Evolutionary conservation across 2,888 invertebrate genomes (phyloP).

Genomic region (Meganola albula): DNA sequence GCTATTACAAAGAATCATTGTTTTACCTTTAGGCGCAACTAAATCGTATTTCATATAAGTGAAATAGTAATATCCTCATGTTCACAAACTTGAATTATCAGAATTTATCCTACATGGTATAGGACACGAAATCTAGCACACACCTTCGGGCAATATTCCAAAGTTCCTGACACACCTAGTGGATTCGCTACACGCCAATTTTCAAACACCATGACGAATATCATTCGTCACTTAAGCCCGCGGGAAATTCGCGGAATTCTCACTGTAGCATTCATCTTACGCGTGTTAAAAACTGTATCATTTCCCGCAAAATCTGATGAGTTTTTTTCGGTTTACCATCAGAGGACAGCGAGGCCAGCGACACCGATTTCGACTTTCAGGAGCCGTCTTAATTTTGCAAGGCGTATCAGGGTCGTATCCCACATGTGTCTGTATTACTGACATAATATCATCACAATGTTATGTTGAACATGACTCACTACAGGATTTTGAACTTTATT

Average conservation of each 20-base stretch:
- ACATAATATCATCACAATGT: slow-evolving; percentile 27
- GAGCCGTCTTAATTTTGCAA: slow-evolving; percentile 49
- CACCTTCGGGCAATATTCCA: slow-evolving; percentile 30
- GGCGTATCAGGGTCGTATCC: slow-evolving; percentile 46
- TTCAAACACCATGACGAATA: slow-evolving; percentile 28
- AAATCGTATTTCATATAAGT: too few species aligned
- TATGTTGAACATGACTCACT: too few species aligned
- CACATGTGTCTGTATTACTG: slow-evolving; percentile 51
- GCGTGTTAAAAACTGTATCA: slow-evolving; percentile 32
- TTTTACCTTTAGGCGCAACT: too few species aligned
- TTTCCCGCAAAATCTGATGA: slow-evolving; percentile 32
- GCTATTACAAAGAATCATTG: too few species aligned
- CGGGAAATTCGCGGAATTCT: slow-evolving; percentile 35
- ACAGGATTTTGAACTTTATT: slow-evolving; percentile 38
- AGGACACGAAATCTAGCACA: slow-evolving; percentile 23
- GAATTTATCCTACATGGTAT: slow-evolving; percentile 27
- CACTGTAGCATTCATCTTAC: slow-evolving; percentile 36
- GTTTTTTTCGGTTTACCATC: slow-evolving; percentile 38
- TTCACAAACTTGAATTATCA: slow-evolving; percentile 21
- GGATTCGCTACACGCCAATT: slow-evolving; percentile 23
- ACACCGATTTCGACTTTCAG: slow-evolving; percentile 38
- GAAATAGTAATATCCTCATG: too few species aligned
- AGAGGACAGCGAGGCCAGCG: too few species aligned
- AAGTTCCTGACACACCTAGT: slow-evolving; percentile 22
- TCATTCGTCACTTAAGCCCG: slow-evolving; percentile 15